A percentile compares a stretch with the other conserved stretches of the same genome.
Evolutionary conservation across 1,140 invertebrate species (phyloP).

Genomic region (Rhopalosiphum padi): DNA sequence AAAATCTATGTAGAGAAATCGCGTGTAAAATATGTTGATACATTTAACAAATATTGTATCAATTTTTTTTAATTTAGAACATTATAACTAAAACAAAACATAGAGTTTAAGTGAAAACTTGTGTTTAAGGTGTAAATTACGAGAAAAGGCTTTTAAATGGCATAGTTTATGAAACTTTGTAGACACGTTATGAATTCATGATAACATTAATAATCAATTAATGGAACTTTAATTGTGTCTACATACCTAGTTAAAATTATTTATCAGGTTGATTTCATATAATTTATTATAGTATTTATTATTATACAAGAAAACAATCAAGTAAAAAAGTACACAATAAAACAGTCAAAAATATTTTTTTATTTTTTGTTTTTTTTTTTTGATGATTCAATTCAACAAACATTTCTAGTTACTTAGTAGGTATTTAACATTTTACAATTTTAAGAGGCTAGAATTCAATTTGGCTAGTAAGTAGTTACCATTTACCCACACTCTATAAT

Average conservation of each 20-base stretch:
- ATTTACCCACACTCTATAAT: too few relatives aligned
- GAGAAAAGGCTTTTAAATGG: neutral
- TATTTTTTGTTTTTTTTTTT: neutral
- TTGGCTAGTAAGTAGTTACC: too few relatives aligned
- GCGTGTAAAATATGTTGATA: neutral
- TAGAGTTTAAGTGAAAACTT: neutral
- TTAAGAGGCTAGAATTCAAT: too few relatives aligned
- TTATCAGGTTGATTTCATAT: neutral
- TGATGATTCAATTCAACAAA: neutral
- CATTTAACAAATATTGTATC: neutral
- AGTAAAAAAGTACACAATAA: neutral
- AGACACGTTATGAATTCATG: neutral
- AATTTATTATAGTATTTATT: neutral
- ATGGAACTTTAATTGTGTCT: neutral
- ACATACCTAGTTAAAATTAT: neutral
- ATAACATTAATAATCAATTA: conserved; percentile 2
- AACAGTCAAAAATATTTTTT: neutral
- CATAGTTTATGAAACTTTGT: neutral
- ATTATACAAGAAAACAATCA: neutral
- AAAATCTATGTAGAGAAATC: neutral
- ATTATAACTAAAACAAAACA: conserved; percentile 1
- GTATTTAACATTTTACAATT: too few relatives aligned
- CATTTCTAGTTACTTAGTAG: too few relatives aligned
- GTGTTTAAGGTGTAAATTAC: neutral
- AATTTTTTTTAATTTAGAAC: neutral